Conservation (phyloP, 2,888 invertebrate genomes). For the Entomobrya multifasciata region DNA sequence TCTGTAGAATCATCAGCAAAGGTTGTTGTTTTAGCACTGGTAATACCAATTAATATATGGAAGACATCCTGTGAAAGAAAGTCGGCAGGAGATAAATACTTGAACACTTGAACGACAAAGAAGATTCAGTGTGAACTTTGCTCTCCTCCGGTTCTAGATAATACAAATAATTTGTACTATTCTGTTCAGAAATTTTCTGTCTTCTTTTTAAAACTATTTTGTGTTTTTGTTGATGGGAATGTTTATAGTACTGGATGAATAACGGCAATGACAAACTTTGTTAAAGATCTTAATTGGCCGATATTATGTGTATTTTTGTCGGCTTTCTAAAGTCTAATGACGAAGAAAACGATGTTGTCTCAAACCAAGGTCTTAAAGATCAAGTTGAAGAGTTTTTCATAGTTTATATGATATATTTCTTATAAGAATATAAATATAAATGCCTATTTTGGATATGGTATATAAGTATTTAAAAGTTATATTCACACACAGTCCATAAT, state of each 20-base stretch:
- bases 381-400: background rate
- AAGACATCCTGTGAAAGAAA: background rate
- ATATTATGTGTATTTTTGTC: constrained; percentile 26
- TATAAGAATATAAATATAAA: no score
- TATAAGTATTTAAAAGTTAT: no score
- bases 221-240: no score
- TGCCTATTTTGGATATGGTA: no score
- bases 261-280: background rate
- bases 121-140: no score
- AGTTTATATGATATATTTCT: background rate
- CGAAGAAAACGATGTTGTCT: constrained; percentile 8
- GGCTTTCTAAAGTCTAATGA: background rate
- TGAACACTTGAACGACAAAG: no score
- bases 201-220: no score
- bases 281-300: constrained; percentile 20
- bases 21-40: background rate
- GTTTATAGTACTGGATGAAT: background rate
- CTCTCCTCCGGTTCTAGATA: no score
- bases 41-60: constrained; percentile 40
- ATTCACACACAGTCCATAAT: no score
- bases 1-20: background rate
- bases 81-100: no score
- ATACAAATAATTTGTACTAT: no score
- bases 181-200: no score
- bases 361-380: constrained; percentile 41